phyloP scores from a whole-genome alignment of 2,113 vertebrate genomes.

The Semnornis frantzii region DNA sequence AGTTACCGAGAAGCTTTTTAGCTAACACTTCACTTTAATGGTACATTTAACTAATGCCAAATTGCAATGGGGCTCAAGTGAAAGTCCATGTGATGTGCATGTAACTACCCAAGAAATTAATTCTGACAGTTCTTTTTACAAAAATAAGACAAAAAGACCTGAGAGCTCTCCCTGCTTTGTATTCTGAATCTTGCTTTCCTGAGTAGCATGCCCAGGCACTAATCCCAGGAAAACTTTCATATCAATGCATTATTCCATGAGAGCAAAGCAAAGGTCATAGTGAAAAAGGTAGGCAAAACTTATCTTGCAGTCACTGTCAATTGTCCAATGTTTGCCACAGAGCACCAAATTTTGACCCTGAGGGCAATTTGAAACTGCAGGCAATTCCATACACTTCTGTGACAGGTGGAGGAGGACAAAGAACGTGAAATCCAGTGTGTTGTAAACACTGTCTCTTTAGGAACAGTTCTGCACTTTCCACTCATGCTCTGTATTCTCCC shows the following conservation, averaged over 20 bases:
- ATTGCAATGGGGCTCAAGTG: neutral
- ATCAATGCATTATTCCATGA: neutral
- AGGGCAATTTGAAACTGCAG: neutral
- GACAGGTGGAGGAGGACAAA: neutral
- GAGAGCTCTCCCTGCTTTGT: constrained; percentile 15
- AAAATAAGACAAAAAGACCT: constrained; percentile 5
- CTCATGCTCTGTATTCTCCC: fast-evolving
- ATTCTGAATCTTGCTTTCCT: neutral
- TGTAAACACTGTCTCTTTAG: neutral
- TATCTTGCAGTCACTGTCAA: neutral
- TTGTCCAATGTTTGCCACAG: neutral
- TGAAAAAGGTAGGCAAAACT: neutral
- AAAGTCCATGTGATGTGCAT: neutral
- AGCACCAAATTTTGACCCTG: neutral
- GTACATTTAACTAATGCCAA: constrained; percentile 55
- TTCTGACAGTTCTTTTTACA: constrained; percentile 16
- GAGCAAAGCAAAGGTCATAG: neutral
- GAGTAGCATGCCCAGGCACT: neutral
- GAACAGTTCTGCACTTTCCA: fast-evolving
- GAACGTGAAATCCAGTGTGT: fast-evolving
- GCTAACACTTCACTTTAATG: constrained; percentile 42
- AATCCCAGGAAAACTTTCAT: neutral
- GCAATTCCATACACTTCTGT: fast-evolving
- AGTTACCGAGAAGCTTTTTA: constrained; percentile 43
- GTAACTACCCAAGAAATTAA: constrained; percentile 43